Evolutionary conservation across 2,797 vertebrate genomes (phyloP).

Genomic region (Melanotaenia nigrans): DNA sequence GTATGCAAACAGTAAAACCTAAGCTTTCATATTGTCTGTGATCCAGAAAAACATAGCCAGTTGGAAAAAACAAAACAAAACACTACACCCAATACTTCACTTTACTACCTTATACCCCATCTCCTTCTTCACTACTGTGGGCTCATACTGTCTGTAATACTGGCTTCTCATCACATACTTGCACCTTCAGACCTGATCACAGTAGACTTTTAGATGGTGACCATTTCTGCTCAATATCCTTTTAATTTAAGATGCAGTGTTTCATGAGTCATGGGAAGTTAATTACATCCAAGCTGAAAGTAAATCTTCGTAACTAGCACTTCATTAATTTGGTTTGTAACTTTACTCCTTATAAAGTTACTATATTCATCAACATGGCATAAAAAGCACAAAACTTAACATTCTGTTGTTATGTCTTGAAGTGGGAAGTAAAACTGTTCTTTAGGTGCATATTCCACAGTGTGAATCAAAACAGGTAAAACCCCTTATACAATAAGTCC

Average conservation of each 20-base stretch:
- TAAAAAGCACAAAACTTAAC: not conserved
- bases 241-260: not conserved
- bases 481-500: not conserved
- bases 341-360: not conserved
- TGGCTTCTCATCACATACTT: no score
- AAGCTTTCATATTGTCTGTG: constrained; percentile 2
- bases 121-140: no score
- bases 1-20: not conserved
- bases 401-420: not conserved
- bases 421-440: not conserved
- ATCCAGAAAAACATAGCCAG: constrained; percentile 16
- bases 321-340: not conserved
- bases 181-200: no score
- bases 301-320: not conserved
- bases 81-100: constrained; percentile 36
- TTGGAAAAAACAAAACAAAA: constrained; percentile 4
- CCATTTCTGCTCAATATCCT: not conserved
- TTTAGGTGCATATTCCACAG: not conserved
- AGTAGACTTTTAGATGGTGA: no score
- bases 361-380: not conserved
- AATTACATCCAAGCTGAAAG: not conserved
- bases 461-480: not conserved
- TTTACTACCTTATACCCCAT: not conserved
- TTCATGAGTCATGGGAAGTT: not conserved
- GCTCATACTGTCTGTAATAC: no score